These are phyloP conservation scores for Caenorhabditis sp. DNA, from an alignment of 2,888 invertebrate genomes.

Conservation along the genomic window DNA sequence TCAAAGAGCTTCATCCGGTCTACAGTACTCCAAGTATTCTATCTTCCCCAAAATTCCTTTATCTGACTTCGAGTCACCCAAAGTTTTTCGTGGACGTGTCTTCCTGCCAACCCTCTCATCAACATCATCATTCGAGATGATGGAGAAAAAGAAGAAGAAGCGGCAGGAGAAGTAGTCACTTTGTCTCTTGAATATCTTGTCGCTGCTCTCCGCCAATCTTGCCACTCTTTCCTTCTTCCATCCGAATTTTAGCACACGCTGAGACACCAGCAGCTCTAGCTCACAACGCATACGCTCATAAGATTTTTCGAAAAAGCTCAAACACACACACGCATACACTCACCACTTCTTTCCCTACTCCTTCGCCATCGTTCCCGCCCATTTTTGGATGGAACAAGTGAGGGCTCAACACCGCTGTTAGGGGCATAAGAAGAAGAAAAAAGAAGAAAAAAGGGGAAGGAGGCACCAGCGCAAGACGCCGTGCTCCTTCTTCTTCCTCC, in stretches of 20 bases:
- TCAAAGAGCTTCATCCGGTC: no score
- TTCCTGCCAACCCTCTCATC: slow-evolving; percentile 2
- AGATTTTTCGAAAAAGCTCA: slow-evolving; percentile 32
- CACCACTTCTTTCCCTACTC: neutral
- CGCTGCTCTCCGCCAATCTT: slow-evolving; percentile 19
- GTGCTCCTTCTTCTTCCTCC: slow-evolving; percentile 32
- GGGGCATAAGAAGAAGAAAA: slow-evolving; percentile 17
- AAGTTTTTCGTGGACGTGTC: no score
- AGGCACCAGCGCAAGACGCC: slow-evolving; percentile 21
- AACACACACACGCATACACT: slow-evolving; percentile 12
- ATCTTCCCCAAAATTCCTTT: no score
- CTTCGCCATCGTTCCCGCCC: slow-evolving; percentile 12
- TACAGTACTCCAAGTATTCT: no score
- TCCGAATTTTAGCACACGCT: slow-evolving; percentile 16
- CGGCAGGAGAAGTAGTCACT: slow-evolving; percentile 21
- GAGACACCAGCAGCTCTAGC: slow-evolving; percentile 11
- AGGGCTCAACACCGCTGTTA: slow-evolving; percentile 29
- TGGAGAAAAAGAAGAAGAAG: neutral
- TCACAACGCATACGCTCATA: slow-evolving; percentile 16
- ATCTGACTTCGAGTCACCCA: no score
- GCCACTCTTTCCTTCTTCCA: slow-evolving; percentile 26
- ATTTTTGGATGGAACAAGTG: slow-evolving; percentile 33
- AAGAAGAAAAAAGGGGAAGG: neutral
- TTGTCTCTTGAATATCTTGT: slow-evolving; percentile 38
- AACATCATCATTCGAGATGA: neutral